These are phyloP conservation scores for Agonopterix arenella DNA, from an alignment of 2,888 invertebrate species.

Conservation along the genomic window DNA sequence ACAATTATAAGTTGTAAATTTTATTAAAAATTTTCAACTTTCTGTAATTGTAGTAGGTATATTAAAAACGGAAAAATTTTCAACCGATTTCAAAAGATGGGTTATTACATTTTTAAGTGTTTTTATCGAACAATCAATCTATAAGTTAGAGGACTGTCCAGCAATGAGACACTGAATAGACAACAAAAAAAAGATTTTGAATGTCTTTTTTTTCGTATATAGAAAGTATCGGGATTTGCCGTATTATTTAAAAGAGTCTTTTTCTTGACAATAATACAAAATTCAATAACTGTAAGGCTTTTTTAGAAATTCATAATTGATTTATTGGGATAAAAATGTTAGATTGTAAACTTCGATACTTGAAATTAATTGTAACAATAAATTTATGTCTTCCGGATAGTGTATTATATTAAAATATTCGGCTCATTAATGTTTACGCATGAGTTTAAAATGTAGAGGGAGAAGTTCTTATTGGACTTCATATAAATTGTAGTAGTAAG, in stretches of 20 bases:
- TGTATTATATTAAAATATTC: slow-evolving; percentile 53
- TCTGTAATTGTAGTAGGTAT: too few species aligned
- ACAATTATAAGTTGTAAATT: too few species aligned
- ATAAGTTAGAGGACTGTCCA: not conserved
- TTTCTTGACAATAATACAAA: slow-evolving; percentile 7
- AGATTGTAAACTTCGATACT: slow-evolving; percentile 40
- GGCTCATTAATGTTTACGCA: slow-evolving; percentile 44
- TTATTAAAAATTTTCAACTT: too few species aligned
- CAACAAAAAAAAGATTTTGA: slow-evolving; percentile 2
- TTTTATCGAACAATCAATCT: not conserved
- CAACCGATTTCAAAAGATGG: too few species aligned
- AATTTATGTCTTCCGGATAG: slow-evolving; percentile 75
- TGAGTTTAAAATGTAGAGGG: slow-evolving; percentile 37
- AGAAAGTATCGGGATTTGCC: slow-evolving; percentile 6
- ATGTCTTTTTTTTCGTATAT: slow-evolving; percentile 4
- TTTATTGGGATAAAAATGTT: slow-evolving; percentile 22
- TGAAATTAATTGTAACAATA: slow-evolving; percentile 43
- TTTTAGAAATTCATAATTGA: slow-evolving; percentile 11
- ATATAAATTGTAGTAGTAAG: slow-evolving; percentile 43
- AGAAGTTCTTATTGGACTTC: slow-evolving; percentile 62
- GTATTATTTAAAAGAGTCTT: slow-evolving; percentile 9
- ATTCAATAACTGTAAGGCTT: slow-evolving; percentile 3
- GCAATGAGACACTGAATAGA: not conserved
- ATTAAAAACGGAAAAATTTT: too few species aligned
- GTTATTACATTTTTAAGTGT: too few species aligned